phyloP scores from a whole-genome alignment of 2,888 invertebrate species.

The Hemicrepidius hirtus region DNA sequence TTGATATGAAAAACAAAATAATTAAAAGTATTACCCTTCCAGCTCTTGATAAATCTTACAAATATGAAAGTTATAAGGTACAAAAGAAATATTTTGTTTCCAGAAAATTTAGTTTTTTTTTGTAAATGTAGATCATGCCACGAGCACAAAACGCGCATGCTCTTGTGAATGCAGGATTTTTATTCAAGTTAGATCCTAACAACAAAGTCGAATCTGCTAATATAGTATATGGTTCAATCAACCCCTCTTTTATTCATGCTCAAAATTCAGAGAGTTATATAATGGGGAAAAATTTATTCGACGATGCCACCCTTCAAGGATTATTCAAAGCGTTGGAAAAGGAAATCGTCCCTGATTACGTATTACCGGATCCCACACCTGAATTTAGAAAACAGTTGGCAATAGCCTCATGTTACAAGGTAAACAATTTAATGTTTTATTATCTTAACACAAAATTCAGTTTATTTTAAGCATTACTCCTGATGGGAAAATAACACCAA shows the following conservation, averaged over 20 bases:
- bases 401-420: constrained; percentile 86
- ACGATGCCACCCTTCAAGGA: constrained; percentile 68
- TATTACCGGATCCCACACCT: constrained; percentile 80
- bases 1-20: constrained; percentile 61
- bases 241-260: constrained; percentile 73
- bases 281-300: constrained; percentile 68
- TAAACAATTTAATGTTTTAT: neutral
- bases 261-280: constrained; percentile 72
- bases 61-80: constrained; percentile 55
- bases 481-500: constrained; percentile 71
- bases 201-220: constrained; percentile 71
- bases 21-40: constrained; percentile 73
- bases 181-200: constrained; percentile 75
- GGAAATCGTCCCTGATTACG: constrained; percentile 78
- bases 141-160: constrained; percentile 83
- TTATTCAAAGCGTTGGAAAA: constrained; percentile 72
- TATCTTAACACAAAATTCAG: constrained; percentile 65
- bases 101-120: neutral
- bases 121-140: constrained; percentile 82
- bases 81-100: neutral
- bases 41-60: constrained; percentile 68
- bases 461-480: constrained; percentile 77
- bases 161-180: constrained; percentile 82
- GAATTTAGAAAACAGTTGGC: constrained; percentile 82
- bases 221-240: constrained; percentile 80